phyloP scores from a whole-genome alignment of 2,888 invertebrate species.

The Chrysina gloriosa region DNA sequence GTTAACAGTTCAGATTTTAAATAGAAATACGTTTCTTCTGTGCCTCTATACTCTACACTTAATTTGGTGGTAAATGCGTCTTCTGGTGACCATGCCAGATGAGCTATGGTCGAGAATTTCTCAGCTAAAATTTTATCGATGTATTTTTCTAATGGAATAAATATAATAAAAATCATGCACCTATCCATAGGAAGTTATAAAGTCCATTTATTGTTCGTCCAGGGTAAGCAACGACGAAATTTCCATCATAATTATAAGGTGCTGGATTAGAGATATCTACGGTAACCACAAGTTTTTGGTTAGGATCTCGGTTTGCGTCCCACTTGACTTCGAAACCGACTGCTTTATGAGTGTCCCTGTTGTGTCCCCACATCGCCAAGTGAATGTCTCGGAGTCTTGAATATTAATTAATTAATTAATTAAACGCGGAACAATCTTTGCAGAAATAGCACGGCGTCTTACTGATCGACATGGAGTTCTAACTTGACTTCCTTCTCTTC shows the following conservation, averaged over 20 bases:
- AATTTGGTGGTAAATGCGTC: constrained; percentile 72
- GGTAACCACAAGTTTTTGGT: constrained; percentile 74
- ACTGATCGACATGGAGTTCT: constrained; percentile 84
- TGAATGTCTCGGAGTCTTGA: constrained; percentile 79
- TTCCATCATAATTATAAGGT: constrained; percentile 73
- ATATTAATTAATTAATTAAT: constrained; percentile 43
- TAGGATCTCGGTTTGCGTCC: constrained; percentile 88
- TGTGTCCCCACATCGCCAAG: constrained; percentile 73
- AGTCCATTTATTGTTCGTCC: constrained; percentile 78
- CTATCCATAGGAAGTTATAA: constrained; percentile 71
- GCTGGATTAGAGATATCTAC: constrained; percentile 73
- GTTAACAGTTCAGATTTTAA: constrained; percentile 67
- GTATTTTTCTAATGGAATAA: constrained; percentile 1
- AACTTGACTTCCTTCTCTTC: constrained; percentile 75
- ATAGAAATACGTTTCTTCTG: constrained; percentile 64
- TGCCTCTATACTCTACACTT: constrained; percentile 70
- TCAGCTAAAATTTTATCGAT: constrained; percentile 55
- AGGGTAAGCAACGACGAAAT: constrained; percentile 78
- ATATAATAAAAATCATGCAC: no score
- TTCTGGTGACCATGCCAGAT: constrained; percentile 78
- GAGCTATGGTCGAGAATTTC: constrained; percentile 66
- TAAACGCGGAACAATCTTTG: no score
- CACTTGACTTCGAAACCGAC: constrained; percentile 81
- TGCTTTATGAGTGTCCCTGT: constrained; percentile 72
- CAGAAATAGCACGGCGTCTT: no score